These are phyloP conservation scores for Dasyornis broadbenti DNA, from an alignment of 2,113 vertebrate genomes.

Conservation along the genomic window DNA sequence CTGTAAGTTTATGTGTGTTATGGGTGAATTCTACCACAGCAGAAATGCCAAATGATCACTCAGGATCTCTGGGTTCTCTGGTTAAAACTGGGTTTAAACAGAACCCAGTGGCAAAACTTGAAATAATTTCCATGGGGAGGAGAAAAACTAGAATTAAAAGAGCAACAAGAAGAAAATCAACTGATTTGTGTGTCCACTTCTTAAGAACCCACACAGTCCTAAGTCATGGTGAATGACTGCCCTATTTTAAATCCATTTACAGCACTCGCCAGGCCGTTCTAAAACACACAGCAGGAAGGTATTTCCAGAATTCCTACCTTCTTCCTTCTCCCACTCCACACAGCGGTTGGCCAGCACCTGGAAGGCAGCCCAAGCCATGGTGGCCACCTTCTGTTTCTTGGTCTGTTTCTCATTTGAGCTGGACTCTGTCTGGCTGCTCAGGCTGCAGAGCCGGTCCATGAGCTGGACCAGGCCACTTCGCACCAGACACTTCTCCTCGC, in stretches of 20 bases:
- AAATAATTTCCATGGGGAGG: neutral
- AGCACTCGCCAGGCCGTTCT: neutral
- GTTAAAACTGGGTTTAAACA: neutral
- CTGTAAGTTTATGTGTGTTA: neutral
- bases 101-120: neutral
- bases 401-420: conserved; percentile 96
- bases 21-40: neutral
- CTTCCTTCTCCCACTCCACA: conserved; percentile 98
- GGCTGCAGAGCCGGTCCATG: conserved; percentile 92
- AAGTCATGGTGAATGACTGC: neutral
- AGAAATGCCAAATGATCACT: neutral
- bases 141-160: neutral
- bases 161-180: neutral
- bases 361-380: conserved; percentile 99
- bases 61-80: neutral
- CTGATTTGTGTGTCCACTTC: neutral
- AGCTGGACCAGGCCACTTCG: conserved; percentile 96
- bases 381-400: conserved; percentile 95
- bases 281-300: rapidly evolving
- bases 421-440: conserved; percentile 92
- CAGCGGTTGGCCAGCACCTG: conserved; percentile 97
- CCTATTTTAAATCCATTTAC: neutral
- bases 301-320: conserved; percentile 74
- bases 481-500: conserved; percentile 95
- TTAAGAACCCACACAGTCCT: neutral